Base-by-base conservation (phyloP, 2,797 vertebrate species). In the Alouatta caraya region DNA sequence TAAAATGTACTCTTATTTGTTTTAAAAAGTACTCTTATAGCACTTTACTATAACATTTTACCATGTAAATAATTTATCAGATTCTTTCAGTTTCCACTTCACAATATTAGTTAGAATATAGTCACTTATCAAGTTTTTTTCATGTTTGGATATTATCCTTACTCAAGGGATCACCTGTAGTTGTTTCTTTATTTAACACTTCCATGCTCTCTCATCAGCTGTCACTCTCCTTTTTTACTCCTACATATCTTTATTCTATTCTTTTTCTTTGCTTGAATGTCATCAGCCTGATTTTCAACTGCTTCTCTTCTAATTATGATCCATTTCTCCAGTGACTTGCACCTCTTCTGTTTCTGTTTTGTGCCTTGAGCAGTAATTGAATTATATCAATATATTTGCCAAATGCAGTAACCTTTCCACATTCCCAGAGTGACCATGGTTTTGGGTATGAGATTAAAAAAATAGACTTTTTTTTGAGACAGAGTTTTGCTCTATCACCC, bases 401-500 rank as follows among this genome's bases (percentile, higher is more conserved):
- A 81, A 72, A 73, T 73, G 30, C 22, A 76, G 86, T 67, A 33
- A n/a, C 52, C 28, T 55, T 52, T 73, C 11, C 15, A 61, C n/a
- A 91, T 81, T 93, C 42, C 17, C 13, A 55, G 39, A 46, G 15
- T 64, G 81, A 37, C 48, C 3, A 44, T 11, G 3, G 21, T 64
- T 89, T 97, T 2, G 57, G 44, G 19, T n/a, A 64, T 39, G 14
- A 72, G n/a, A 17, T 22, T 55, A 22, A 61, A 61, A 52, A 88
- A 83, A 88, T 1, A 5, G 15, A 46, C 55, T 21, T 24, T 82
- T 5, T n/a, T n/a, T n/a, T 9, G 64, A 67, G 33, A 67, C 8
- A 30, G 28, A 17, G 14, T 19, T 67, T n/a, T 33, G 17, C 15
- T 17, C 15, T 4, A 1, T n/a, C 0, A 0, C 64, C 15, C 33